Evolutionary conservation across 1,140 invertebrate species (phyloP).

Genomic region (Drosophila paulistorum): DNA sequence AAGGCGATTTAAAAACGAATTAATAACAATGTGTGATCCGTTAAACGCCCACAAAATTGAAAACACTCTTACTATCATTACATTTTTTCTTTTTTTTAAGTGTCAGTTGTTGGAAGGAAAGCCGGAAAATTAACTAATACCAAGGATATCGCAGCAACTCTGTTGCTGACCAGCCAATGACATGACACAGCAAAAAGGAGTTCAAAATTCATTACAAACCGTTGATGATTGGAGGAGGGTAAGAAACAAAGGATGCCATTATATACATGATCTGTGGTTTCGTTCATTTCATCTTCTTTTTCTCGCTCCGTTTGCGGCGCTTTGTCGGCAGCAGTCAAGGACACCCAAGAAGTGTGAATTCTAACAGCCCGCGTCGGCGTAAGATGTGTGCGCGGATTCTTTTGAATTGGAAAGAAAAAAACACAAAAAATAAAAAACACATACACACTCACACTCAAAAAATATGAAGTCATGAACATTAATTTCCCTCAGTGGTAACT

Average conservation of each 20-base stretch:
- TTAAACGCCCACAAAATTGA: slow-evolving; percentile 41
- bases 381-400: slow-evolving; percentile 67
- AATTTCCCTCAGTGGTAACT: slow-evolving; percentile 45
- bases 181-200: slow-evolving; percentile 56
- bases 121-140: slow-evolving; percentile 38
- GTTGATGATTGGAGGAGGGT: slow-evolving; percentile 19
- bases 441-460: slow-evolving; percentile 4
- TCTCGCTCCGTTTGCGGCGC: slow-evolving; percentile 49
- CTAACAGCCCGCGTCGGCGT: slow-evolving; percentile 71
- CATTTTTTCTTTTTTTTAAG: neutral
- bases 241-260: slow-evolving; percentile 69
- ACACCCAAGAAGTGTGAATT: slow-evolving; percentile 80
- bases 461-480: slow-evolving; percentile 26
- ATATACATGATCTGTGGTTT: slow-evolving; percentile 78
- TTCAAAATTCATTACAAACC: slow-evolving; percentile 7
- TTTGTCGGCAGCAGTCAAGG: slow-evolving; percentile 72
- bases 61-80: too few species aligned
- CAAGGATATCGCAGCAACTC: neutral
- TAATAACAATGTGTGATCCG: slow-evolving; percentile 77
- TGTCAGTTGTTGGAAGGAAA: slow-evolving; percentile 46
- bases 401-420: slow-evolving; percentile 32
- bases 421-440: neutral
- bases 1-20: slow-evolving; percentile 69
- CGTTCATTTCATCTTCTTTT: slow-evolving; percentile 3
- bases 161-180: slow-evolving; percentile 48